Base-by-base conservation (phyloP, 1,140 invertebrate genomes). In the Thereuonema tuberculata region DNA sequence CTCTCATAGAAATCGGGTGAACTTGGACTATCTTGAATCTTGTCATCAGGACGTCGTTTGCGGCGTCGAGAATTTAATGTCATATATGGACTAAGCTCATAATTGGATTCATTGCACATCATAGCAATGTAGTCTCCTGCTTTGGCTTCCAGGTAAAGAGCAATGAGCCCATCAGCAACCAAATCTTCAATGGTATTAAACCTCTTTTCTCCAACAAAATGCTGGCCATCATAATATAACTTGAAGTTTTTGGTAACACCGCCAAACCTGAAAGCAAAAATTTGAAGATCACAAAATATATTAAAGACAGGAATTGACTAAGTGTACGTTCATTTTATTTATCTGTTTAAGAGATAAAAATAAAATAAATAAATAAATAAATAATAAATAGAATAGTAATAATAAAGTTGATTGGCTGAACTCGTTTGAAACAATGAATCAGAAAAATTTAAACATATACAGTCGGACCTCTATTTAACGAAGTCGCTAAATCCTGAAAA, bases 151-250 rank as follows among this genome's bases (percentile, higher is more conserved):
- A 94, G 80, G 68, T 88, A 88, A 66, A 89, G 85, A 21, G 83
- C 87, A 49, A 94, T 87, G 0, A 95, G 77, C 1, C 92, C 92
- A 74, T 95, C 91, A n/a, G 87, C 87, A 1, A 93, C 89, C 61
- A 95, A 71, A 64, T 90, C 86, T 67, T 83, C 76, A 24, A 88
- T 78, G 24, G 79, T 82, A 55, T 85, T 81, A 71, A 86, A 94
- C 54, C 85, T 76, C 69, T 93, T 93, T 62, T 82, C 80, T 75
- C 85, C 77, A 46, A 90, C 82, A 69, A 81, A 92, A 68, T 81
- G 81, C 55, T 76, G 69, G 14, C 84, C 79, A 75, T 93, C 89
- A 74, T 86, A 87, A 70, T 83, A 92, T n/a, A 94, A 74, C 69
- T 89, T 88, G 68, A 85, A 94, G 73, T 93, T 89, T 69, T 89